Conservation (phyloP, 2,888 invertebrate species). For the Lasioglossum malachurum region DNA sequence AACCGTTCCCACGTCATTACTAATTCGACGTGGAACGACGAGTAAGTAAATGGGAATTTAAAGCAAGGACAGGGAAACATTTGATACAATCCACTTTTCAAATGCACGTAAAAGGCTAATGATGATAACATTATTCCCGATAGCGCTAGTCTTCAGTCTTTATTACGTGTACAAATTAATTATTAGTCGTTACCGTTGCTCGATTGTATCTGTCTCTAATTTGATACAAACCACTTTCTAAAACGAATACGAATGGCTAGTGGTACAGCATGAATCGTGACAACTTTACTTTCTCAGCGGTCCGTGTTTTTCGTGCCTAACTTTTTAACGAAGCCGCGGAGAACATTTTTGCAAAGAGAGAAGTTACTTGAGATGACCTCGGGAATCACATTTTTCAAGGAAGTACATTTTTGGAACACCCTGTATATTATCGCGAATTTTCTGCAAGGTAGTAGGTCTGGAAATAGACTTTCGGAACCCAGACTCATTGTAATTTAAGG, state of each 20-base stretch:
- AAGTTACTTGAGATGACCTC: neutral
- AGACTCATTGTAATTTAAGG: conserved; percentile 2
- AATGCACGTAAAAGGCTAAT: neutral
- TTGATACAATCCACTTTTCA: neutral
- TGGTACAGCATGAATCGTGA: neutral
- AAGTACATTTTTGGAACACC: neutral
- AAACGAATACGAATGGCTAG: neutral
- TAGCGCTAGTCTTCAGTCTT: neutral
- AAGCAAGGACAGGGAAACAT: neutral
- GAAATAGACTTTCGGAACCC: neutral
- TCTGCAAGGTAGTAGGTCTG: neutral
- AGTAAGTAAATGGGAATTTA: neutral
- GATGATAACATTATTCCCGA: neutral
- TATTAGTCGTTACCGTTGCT: too few species aligned
- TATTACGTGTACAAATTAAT: conserved; percentile 1
- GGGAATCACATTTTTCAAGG: neutral
- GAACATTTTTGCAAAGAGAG: neutral
- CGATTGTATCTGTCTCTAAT: neutral
- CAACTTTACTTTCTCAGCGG: neutral
- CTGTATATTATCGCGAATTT: neutral
- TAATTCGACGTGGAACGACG: neutral
- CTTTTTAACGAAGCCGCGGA: too few species aligned
- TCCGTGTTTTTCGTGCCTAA: too few species aligned
- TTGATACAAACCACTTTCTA: neutral
- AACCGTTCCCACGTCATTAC: neutral